Conservation (phyloP, 1,140 invertebrate genomes). For the Zaprionus capensis region DNA sequence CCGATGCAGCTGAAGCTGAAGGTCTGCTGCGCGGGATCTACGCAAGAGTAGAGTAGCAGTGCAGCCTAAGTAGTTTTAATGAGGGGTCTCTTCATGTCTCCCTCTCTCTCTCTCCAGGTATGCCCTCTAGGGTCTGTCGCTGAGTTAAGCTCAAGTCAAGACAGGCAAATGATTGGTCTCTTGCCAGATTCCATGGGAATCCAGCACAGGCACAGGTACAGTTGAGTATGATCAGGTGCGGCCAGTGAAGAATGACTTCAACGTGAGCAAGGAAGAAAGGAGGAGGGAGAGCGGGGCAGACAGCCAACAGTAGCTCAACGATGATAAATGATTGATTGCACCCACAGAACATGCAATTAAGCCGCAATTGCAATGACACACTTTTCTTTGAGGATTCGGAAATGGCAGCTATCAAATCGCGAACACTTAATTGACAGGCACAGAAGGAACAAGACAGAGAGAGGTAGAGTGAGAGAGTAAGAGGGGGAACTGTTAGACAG, state of each 20-base stretch:
- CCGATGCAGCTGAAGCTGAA: conserved; percentile 26
- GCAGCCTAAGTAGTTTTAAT: conserved; percentile 75
- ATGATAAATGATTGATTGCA: conserved; percentile 63
- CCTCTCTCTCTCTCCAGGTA: conserved; percentile 9
- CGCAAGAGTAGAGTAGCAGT: conserved; percentile 46
- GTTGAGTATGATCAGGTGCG: conserved; percentile 38
- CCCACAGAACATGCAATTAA: conserved; percentile 63
- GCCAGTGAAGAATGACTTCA: not conserved
- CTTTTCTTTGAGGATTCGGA: conserved; percentile 49
- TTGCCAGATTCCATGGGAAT: conserved; percentile 17
- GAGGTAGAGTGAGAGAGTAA: not conserved
- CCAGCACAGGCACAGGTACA: conserved; percentile 28
- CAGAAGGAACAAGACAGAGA: not conserved
- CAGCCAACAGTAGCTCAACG: conserved; percentile 14
- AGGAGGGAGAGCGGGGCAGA: not conserved
- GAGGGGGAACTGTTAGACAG: not conserved
- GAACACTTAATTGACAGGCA: conserved; percentile 44
- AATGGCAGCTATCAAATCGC: conserved; percentile 30
- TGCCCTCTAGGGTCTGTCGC: conserved; percentile 12
- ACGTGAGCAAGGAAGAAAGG: not conserved
- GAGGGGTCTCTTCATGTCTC: conserved; percentile 53
- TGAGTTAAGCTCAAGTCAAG: conserved; percentile 5
- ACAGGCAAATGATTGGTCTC: conserved; percentile 16
- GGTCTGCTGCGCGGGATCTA: conserved; percentile 17
- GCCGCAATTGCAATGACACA: conserved; percentile 63